A percentile compares a stretch with the other conserved stretches of the same genome.
Evolutionary conservation across 1,140 invertebrate genomes (phyloP).

Genomic region (Spodoptera litura): DNA sequence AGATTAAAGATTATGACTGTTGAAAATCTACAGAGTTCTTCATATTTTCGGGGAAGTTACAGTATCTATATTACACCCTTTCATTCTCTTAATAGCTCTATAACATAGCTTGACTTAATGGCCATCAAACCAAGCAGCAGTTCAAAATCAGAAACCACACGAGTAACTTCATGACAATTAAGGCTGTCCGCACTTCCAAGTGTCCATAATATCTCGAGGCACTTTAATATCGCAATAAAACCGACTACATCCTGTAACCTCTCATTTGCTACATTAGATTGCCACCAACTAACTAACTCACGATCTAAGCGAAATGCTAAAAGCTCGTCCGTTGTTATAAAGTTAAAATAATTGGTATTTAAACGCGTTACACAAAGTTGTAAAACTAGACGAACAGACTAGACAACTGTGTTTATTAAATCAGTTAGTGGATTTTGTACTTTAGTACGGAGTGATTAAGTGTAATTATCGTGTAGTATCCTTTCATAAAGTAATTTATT

Average conservation of each 20-base stretch:
- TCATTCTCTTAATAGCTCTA: too few species aligned
- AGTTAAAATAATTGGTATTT: conserved; percentile 52
- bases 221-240: background rate
- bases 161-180: too few species aligned
- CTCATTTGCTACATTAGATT: conserved; percentile 10
- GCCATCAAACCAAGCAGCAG: too few species aligned
- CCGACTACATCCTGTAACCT: background rate
- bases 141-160: too few species aligned
- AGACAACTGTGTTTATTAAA: conserved; percentile 27
- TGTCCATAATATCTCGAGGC: too few species aligned
- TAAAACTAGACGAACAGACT: conserved; percentile 7
- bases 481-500: too few species aligned
- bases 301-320: conserved; percentile 60
- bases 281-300: conserved; percentile 54
- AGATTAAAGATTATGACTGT: too few species aligned
- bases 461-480: background rate
- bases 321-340: conserved; percentile 50
- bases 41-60: too few species aligned
- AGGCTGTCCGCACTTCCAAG: too few species aligned
- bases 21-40: too few species aligned
- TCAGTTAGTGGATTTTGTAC: conserved; percentile 24
- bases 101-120: too few species aligned
- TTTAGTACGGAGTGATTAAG: background rate
- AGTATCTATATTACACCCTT: too few species aligned
- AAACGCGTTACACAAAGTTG: conserved; percentile 39